Evolutionary conservation across 2,113 vertebrate genomes (phyloP).

Genomic region (Ceyx margarethae): DNA sequence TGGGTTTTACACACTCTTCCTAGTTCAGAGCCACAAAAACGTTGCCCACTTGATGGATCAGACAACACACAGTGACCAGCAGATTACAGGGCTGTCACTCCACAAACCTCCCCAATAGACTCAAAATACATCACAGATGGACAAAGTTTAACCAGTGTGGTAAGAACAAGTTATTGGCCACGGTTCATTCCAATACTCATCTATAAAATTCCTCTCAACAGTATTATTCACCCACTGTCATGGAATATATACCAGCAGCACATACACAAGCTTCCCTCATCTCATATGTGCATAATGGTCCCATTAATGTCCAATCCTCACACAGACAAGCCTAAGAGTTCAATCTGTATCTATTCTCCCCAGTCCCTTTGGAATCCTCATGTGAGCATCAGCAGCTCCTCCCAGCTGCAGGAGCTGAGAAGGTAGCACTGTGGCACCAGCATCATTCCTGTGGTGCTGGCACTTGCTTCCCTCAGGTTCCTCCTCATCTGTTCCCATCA

Average conservation of each 20-base stretch:
- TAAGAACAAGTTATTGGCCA: background rate
- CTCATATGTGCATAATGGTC: background rate
- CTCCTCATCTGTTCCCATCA: background rate
- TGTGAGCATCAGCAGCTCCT: background rate
- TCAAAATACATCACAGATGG: background rate
- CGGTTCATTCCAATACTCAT: background rate
- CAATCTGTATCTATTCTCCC: background rate
- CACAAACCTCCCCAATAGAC: background rate
- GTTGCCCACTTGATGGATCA: background rate
- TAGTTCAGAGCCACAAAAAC: background rate
- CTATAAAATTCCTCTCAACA: background rate
- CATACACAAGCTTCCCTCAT: background rate
- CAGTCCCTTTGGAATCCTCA: background rate
- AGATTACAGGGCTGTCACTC: background rate
- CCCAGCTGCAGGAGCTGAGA: background rate
- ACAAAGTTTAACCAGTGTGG: background rate
- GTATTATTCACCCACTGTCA: no score
- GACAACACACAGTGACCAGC: background rate
- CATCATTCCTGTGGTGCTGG: background rate
- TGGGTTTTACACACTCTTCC: background rate
- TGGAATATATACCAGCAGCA: background rate
- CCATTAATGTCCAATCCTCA: background rate
- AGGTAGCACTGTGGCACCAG: accelerated
- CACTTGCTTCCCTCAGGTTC: background rate
- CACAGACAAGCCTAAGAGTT: background rate